These are phyloP conservation scores for Theretra japonica DNA, from an alignment of 2,888 invertebrate species.

Conservation along the genomic window DNA sequence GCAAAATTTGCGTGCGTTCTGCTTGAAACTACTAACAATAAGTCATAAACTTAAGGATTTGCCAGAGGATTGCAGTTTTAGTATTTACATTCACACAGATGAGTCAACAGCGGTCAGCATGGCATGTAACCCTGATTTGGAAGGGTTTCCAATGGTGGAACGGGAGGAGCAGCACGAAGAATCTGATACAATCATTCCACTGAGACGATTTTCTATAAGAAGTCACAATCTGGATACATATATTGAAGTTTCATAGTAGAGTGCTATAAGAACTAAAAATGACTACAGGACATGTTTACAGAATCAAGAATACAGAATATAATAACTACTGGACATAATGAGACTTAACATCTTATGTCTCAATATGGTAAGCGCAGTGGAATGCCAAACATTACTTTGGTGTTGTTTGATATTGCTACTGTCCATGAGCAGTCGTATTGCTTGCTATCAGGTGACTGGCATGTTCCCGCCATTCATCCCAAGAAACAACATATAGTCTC, in stretches of 20 bases:
- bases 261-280: not conserved
- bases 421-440: too few species aligned
- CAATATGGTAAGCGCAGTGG: too few species aligned
- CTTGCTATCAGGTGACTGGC: too few species aligned
- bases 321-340: too few species aligned
- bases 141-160: slow-evolving; percentile 76
- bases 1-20: slow-evolving; percentile 85
- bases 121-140: slow-evolving; percentile 80
- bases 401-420: too few species aligned
- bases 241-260: slow-evolving; percentile 41
- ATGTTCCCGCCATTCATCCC: too few species aligned
- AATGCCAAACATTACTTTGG: too few species aligned
- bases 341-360: too few species aligned
- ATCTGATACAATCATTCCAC: slow-evolving; percentile 61
- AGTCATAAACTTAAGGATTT: slow-evolving; percentile 75
- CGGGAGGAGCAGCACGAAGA: slow-evolving; percentile 51
- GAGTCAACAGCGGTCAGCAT: slow-evolving; percentile 84
- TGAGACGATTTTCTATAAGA: slow-evolving; percentile 66
- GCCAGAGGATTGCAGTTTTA: slow-evolving; percentile 84
- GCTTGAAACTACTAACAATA: slow-evolving; percentile 82
- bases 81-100: slow-evolving; percentile 85
- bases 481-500: too few species aligned
- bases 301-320: too few species aligned
- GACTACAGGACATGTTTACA: too few species aligned
- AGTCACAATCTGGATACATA: slow-evolving; percentile 66